These are phyloP conservation scores for Brachypteracias leptosomus DNA, from an alignment of 2,113 vertebrate genomes.

Conservation along the genomic window DNA sequence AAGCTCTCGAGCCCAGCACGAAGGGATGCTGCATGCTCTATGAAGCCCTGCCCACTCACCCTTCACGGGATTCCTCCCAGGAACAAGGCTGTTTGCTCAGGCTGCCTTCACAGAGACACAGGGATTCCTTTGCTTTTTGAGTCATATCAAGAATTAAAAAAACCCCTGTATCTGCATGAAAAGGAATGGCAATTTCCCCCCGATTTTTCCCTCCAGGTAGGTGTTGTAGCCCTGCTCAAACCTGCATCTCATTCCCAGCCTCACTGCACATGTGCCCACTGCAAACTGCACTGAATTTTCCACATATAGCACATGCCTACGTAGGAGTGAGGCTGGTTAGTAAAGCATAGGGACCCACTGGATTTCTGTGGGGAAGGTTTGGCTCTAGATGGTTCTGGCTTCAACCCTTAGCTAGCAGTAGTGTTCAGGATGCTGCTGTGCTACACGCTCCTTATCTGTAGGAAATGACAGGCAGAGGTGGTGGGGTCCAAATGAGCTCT, in stretches of 20 bases:
- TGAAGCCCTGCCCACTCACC: background rate
- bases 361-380: background rate
- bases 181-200: background rate
- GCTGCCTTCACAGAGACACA: background rate
- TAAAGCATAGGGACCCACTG: fast-evolving
- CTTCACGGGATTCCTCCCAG: background rate
- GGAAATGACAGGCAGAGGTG: background rate
- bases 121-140: background rate
- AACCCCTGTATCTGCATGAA: background rate
- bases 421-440: background rate
- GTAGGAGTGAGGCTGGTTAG: background rate
- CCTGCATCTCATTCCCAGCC: background rate
- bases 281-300: background rate
- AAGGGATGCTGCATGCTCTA: fast-evolving
- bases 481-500: background rate
- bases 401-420: background rate
- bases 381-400: background rate
- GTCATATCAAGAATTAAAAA: background rate
- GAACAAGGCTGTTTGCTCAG: background rate
- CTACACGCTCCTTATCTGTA: background rate
- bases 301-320: fast-evolving
- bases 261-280: fast-evolving
- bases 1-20: background rate
- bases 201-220: fast-evolving
- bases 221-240: background rate